phyloP scores from a whole-genome alignment of 2,888 invertebrate species.

The Idaea biselata region DNA sequence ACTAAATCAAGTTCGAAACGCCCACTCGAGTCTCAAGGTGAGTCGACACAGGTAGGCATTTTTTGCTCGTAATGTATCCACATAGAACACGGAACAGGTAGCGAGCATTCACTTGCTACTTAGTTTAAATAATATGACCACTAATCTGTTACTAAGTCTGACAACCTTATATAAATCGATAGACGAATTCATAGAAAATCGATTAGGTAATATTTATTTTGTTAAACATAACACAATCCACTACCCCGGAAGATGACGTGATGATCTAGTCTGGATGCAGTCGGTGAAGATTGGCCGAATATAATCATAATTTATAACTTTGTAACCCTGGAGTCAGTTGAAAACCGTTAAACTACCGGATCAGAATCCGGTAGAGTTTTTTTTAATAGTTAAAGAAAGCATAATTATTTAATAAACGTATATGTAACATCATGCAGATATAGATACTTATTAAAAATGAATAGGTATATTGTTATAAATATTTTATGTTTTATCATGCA shows the following conservation, averaged over 20 bases:
- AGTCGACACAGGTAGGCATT: constrained; percentile 61
- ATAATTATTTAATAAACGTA: too few species aligned
- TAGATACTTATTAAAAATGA: background rate
- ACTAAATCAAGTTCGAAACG: constrained; percentile 75
- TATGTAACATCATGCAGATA: background rate
- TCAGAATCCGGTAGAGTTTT: too few species aligned
- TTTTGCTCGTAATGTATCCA: constrained; percentile 48
- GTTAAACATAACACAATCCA: background rate
- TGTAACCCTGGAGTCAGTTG: too few species aligned
- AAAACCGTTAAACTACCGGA: too few species aligned
- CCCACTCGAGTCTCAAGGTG: constrained; percentile 72
- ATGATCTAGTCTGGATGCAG: too few species aligned
- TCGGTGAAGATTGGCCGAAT: too few species aligned
- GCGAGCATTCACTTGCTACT: constrained; percentile 1
- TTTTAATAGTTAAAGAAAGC: too few species aligned
- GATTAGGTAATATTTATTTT: background rate
- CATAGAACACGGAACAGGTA: constrained; percentile 1
- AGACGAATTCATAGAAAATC: background rate
- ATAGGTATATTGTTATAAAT: background rate
- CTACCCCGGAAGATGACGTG: background rate
- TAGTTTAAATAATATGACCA: background rate
- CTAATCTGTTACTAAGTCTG: background rate
- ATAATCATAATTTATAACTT: too few species aligned
- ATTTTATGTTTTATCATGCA: background rate
- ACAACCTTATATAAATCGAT: background rate